Conservation (phyloP, 1,140 invertebrate genomes). For the Psilanteris sp. region DNA sequence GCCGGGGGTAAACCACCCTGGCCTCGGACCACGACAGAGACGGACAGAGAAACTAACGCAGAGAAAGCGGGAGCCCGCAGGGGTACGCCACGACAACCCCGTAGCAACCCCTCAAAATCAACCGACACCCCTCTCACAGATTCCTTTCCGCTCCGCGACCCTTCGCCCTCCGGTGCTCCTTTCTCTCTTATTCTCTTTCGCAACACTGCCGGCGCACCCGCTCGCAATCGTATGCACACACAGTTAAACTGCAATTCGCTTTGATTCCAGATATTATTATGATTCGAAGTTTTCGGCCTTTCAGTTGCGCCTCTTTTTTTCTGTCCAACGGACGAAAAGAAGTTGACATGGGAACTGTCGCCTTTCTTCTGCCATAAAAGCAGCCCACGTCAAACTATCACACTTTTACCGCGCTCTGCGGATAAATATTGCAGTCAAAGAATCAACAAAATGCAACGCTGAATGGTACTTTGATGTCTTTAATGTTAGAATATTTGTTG, state of each 20-base stretch:
- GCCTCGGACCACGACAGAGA: constrained; percentile 67
- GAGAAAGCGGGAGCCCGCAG: constrained; percentile 78
- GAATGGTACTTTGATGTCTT: no score
- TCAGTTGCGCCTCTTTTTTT: background rate
- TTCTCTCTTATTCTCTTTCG: constrained; percentile 48
- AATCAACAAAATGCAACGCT: no score
- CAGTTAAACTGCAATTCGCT: constrained; percentile 52
- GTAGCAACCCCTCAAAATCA: constrained; percentile 81
- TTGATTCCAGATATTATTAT: constrained; percentile 40
- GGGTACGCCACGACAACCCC: constrained; percentile 81
- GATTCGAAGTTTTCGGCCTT: constrained; percentile 13
- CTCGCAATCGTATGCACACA: constrained; percentile 36
- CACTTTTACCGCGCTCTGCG: no score
- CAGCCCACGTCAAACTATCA: no score
- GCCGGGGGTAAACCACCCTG: constrained; percentile 77
- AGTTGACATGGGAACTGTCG: no score
- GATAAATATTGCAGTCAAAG: no score
- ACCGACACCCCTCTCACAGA: constrained; percentile 72
- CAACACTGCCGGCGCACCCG: constrained; percentile 15
- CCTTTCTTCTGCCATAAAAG: no score
- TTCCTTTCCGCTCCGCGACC: constrained; percentile 51
- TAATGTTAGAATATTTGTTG: no score
- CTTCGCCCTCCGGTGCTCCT: constrained; percentile 29
- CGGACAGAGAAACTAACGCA: constrained; percentile 38
- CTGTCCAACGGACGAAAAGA: background rate